Percentiles rank a stretch among this genome's conserved stretches.
Evolutionary conservation across 2,888 invertebrate genomes (phyloP).

Genomic region (Leptinotarsa juncta): DNA sequence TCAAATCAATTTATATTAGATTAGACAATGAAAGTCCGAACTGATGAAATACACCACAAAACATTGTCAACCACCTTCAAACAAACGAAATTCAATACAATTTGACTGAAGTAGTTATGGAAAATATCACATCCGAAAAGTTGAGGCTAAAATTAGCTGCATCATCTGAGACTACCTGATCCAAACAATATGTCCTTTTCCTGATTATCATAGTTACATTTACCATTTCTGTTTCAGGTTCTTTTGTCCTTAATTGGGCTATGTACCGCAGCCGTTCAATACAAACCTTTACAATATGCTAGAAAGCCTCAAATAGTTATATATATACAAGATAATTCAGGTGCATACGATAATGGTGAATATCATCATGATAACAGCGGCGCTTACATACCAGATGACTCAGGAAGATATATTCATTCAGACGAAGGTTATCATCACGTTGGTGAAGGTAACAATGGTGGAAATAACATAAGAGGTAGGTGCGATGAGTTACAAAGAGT

Average conservation of each 20-base stretch:
- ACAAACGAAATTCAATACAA: no score
- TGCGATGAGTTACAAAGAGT: no score
- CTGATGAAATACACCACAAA: no score
- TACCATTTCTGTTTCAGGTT: not conserved
- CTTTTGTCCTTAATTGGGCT: not conserved
- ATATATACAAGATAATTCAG: conserved; percentile 22
- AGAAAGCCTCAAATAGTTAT: not conserved
- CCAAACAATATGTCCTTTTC: no score
- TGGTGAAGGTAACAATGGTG: conserved; percentile 59
- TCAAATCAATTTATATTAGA: no score
- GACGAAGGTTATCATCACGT: conserved; percentile 67
- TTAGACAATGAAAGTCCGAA: no score
- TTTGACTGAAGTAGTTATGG: no score
- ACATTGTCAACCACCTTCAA: no score
- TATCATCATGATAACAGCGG: conserved; percentile 43
- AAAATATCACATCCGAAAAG: no score
- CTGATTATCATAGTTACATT: no score
- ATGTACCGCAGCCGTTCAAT: not conserved
- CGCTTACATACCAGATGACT: conserved; percentile 49
- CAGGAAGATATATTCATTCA: conserved; percentile 69
- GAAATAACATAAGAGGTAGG: conserved; percentile 4
- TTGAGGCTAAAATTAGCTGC: no score
- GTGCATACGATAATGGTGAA: conserved; percentile 33
- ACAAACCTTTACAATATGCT: not conserved
- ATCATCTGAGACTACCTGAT: no score